Percentiles rank a stretch among this genome's conserved stretches.
Conservation (phyloP, 2,797 vertebrate species). For the Pogoniulus pusillus region DNA sequence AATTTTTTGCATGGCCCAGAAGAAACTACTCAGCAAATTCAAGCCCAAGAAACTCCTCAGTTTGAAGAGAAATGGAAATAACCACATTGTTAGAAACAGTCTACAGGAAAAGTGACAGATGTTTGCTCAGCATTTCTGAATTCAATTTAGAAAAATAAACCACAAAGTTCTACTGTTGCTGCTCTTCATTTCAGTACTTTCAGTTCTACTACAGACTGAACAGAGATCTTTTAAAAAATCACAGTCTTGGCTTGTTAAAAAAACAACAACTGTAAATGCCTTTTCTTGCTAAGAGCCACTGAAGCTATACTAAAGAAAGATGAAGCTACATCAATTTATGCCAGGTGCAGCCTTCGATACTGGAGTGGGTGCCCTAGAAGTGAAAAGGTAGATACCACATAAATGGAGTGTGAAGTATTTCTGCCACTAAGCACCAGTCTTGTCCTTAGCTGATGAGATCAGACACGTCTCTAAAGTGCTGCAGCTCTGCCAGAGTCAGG, state of each 20-base stretch:
- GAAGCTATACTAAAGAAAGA: not conserved
- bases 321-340: not conserved
- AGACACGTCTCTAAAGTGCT: not conserved
- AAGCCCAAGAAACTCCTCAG: not conserved
- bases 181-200: rapidly evolving
- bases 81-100: not conserved
- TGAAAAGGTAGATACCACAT: not conserved
- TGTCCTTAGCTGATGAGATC: not conserved
- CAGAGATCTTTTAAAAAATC: not conserved
- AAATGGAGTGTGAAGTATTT: not conserved
- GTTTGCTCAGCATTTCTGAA: not conserved
- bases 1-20: not conserved
- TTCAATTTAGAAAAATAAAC: not conserved
- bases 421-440: not conserved
- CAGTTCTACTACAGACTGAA: not conserved
- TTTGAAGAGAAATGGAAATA: not conserved
- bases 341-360: not conserved
- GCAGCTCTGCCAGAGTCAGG: not conserved
- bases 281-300: not conserved
- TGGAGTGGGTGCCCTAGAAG: not conserved
- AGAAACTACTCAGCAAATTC: not conserved
- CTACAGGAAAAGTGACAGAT: not conserved
- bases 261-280: not conserved
- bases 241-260: not conserved
- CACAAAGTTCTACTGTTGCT: not conserved